These are phyloP conservation scores for Drosophila aldrichi DNA, from an alignment of 2,888 invertebrate species.

Conservation along the genomic window DNA sequence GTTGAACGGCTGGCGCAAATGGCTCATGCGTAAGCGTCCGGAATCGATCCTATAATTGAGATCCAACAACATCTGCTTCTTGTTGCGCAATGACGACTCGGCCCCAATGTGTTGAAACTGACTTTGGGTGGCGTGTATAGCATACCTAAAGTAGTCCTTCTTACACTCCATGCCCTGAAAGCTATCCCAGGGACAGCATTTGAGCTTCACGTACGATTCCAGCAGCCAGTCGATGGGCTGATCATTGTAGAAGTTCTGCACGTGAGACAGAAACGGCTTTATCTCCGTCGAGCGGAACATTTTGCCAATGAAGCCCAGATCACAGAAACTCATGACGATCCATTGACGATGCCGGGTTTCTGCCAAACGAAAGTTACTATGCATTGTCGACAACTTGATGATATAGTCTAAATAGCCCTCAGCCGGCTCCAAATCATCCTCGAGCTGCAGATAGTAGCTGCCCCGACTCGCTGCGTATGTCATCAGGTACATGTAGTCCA, in stretches of 20 bases:
- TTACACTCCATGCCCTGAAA: conserved; percentile 24
- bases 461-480: conserved; percentile 51
- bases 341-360: conserved; percentile 26
- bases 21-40: conserved; percentile 29
- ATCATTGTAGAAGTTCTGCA: conserved; percentile 48
- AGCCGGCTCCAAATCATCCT: conserved; percentile 44
- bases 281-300: conserved; percentile 41
- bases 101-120: conserved; percentile 55
- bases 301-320: conserved; percentile 62
- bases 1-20: conserved; percentile 49
- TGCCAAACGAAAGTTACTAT: conserved; percentile 41
- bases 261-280: conserved; percentile 30
- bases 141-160: not conserved
- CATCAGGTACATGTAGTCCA: conserved; percentile 65
- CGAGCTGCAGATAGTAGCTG: conserved; percentile 57
- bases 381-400: conserved; percentile 20
- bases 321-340: conserved; percentile 54
- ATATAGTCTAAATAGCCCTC: conserved; percentile 48
- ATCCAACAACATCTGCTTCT: conserved; percentile 35
- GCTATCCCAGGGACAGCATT: conserved; percentile 45
- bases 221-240: conserved; percentile 68
- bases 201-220: conserved; percentile 42
- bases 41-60: not conserved
- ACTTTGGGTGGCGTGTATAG: conserved; percentile 35
- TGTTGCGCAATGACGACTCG: conserved; percentile 44